phyloP scores from a whole-genome alignment of 2,888 invertebrate species.

The Hedychridium roseum region DNA sequence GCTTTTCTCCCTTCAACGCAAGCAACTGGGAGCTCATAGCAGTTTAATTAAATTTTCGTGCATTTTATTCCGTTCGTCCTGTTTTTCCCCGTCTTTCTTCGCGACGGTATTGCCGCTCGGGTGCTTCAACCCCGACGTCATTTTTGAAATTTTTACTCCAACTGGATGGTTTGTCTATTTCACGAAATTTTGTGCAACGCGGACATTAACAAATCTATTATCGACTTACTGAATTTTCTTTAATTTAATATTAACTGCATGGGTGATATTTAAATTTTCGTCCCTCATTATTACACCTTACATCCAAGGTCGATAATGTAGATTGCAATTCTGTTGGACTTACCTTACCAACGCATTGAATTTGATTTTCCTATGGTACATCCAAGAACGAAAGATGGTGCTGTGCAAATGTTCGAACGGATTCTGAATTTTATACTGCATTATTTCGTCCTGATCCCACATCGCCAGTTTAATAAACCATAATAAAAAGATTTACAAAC shows the following conservation, averaged over 20 bases:
- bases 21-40: conserved; percentile 23
- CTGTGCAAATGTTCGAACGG: conserved; percentile 5
- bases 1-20: conserved; percentile 33
- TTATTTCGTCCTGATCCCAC: no score
- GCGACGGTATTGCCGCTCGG: not conserved
- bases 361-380: not conserved
- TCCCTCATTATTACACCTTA: not conserved
- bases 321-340: conserved; percentile 24
- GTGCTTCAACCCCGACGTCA: no score
- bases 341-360: conserved; percentile 19
- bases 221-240: no score
- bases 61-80: conserved; percentile 49
- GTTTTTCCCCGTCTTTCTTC: conserved; percentile 32
- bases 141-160: no score
- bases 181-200: not conserved
- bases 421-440: no score
- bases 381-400: conserved; percentile 22
- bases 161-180: no score
- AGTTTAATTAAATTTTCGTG: conserved; percentile 57
- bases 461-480: no score
- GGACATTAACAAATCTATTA: no score
- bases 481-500: no score
- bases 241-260: no score
- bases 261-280: not conserved
- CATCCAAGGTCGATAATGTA: conserved; percentile 35